Percentiles rank a stretch among this genome's conserved stretches.
phyloP scores from a whole-genome alignment of 2,113 vertebrate genomes.

The Caranx ignobilis region DNA sequence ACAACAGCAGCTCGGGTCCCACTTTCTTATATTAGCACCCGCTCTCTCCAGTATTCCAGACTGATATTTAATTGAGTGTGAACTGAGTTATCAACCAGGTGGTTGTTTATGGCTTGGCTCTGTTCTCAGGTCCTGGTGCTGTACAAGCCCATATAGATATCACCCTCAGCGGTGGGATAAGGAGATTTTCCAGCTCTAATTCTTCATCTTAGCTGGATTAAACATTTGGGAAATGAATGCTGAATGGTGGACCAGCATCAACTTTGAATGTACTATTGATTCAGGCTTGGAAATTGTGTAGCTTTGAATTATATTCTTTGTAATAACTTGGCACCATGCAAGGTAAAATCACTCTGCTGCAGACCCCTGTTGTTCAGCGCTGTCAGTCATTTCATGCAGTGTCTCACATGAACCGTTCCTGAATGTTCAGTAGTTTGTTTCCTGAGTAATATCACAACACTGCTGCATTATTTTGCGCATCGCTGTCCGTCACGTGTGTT shows the following conservation, averaged over 20 bases:
- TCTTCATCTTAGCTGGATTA: constrained; percentile 75
- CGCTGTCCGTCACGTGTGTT: constrained; percentile 12
- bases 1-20: constrained; percentile 62
- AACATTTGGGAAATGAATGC: constrained; percentile 73
- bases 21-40: constrained; percentile 48
- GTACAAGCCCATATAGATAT: constrained; percentile 59
- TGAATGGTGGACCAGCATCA: constrained; percentile 66
- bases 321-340: constrained; percentile 60
- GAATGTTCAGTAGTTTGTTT: background rate
- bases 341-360: constrained; percentile 52
- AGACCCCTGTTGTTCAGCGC: constrained; percentile 40
- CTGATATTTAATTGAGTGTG: constrained; percentile 71
- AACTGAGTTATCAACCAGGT: constrained; percentile 70
- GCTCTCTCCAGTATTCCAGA: constrained; percentile 49
- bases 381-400: constrained; percentile 15
- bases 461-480: constrained; percentile 5
- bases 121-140: constrained; percentile 42
- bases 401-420: background rate
- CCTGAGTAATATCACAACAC: background rate
- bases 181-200: constrained; percentile 69
- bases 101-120: constrained; percentile 69
- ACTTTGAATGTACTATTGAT: constrained; percentile 65
- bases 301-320: constrained; percentile 64
- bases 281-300: constrained; percentile 54
- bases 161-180: constrained; percentile 58